These are phyloP conservation scores for Eulacestoma nigropectus DNA, from an alignment of 2,113 vertebrate species.

Conservation along the genomic window DNA sequence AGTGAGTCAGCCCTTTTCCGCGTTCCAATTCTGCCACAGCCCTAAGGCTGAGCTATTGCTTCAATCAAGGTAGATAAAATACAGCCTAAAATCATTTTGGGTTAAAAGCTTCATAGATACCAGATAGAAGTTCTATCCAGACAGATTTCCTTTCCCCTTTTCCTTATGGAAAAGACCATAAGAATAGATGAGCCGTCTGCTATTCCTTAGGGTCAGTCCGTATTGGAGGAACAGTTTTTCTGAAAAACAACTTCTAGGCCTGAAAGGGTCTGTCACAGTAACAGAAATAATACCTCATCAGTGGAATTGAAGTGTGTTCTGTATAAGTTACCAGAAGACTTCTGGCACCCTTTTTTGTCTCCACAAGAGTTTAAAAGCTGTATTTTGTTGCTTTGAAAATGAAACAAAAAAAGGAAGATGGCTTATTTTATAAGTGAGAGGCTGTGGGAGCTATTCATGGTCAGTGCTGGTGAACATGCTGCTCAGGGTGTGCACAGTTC, in stretches of 20 bases:
- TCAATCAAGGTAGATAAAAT: neutral
- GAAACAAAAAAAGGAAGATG: neutral
- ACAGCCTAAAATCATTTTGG: neutral
- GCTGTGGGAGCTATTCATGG: fast-evolving
- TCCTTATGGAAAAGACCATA: neutral
- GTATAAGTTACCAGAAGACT: neutral
- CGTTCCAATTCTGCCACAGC: neutral
- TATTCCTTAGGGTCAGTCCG: neutral
- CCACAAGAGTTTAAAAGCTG: neutral
- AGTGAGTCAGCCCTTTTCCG: neutral
- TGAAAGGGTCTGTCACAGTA: neutral
- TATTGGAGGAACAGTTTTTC: neutral
- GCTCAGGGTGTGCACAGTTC: neutral
- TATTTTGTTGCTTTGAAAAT: neutral
- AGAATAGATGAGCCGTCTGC: neutral
- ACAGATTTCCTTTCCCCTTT: neutral
- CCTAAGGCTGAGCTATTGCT: neutral
- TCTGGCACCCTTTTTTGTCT: neutral
- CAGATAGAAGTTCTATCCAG: neutral
- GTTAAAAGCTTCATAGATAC: neutral
- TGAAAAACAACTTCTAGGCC: neutral
- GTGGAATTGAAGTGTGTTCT: neutral
- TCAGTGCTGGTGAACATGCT: neutral
- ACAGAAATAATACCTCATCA: neutral
- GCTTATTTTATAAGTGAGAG: neutral